These are phyloP conservation scores for Apodemus speciosus DNA, from an alignment of 2,113 vertebrate genomes.

Conservation along the genomic window DNA sequence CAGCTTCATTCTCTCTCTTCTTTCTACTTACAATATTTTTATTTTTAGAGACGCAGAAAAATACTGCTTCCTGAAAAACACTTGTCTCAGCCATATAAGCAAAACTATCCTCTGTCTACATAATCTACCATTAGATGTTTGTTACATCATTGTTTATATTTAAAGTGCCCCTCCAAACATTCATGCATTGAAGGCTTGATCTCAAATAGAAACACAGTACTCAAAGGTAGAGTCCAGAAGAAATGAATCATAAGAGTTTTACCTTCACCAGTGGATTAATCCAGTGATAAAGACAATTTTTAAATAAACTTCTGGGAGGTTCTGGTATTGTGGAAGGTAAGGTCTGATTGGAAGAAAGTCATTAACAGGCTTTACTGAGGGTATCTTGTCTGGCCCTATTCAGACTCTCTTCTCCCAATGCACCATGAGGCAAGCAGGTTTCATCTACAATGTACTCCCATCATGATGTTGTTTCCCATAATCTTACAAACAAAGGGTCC, in stretches of 20 bases:
- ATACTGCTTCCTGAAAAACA: not conserved
- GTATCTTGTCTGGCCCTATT: not conserved
- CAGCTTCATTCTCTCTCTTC: not conserved
- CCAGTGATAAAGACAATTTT: not conserved
- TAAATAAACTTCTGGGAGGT: not conserved
- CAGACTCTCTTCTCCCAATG: not conserved
- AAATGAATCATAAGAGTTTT: not conserved
- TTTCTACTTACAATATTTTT: not conserved
- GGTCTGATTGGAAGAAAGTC: not conserved
- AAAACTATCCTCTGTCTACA: not conserved
- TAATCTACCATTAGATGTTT: not conserved
- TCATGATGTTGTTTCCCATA: not conserved
- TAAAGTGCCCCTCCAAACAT: not conserved
- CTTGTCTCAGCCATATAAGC: not conserved
- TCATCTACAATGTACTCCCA: not conserved
- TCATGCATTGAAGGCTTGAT: not conserved
- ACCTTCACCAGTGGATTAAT: not conserved
- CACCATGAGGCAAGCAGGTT: not conserved
- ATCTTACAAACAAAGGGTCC: not conserved
- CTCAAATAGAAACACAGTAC: not conserved
- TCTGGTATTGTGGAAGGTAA: not conserved
- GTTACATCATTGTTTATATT: not conserved
- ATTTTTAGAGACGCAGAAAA: slow-evolving; percentile 2
- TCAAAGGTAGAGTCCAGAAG: not conserved
- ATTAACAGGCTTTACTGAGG: not conserved